Evolutionary conservation across 2,888 invertebrate species (phyloP), one percentile per base, ranked within the genome.

Genomic region (Heliconius charithonia): DNA sequence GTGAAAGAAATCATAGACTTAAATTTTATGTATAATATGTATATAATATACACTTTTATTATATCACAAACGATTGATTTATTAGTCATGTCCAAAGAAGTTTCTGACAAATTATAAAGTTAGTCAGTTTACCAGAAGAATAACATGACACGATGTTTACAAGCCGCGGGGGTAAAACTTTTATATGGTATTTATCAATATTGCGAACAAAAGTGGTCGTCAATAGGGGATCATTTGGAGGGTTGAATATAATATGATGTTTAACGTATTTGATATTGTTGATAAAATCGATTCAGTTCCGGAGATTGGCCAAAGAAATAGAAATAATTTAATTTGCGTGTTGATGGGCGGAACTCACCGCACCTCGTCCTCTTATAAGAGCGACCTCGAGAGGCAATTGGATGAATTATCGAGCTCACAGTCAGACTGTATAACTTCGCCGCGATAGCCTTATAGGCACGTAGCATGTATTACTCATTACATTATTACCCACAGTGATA

Each of bases 101-200:
- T 41, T 63, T n/a, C 25, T 25, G 51, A 71, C 32, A 71, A 32
- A 32, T 70, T 65, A 65, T 65, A 25, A 77, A 65, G 56, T 72
- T 72, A 65, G n/a, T 51, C 51, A 76, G 76, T 70, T 71, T 63
- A 45, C 19, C 25, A 29, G 25, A 69, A 76, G 62, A 69, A 75
- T 37, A 69, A 69, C 12, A 76, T 29, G 76, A 71, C 51, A 72
- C 56, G 71, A 59, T 69, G 76, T 45, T 51, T 56, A 56, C 63
- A 45, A 27, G 27, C 72, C 63, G 65, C 77, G 63, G 71, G 77
- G 71, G 41, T 41, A 16, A 4, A 41, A 73, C 37, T 73, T 73
- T 73, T 73, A 51, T 37, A 37, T 25, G 62, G 63, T 74, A 27
- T 63, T 63, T 63, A 63, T 59, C n/a, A 72, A n/a, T 71, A 56